Percentiles rank a stretch among this genome's conserved stretches.
Evolutionary conservation across 2,888 invertebrate genomes (phyloP).

Genomic region (Aquatica leii): DNA sequence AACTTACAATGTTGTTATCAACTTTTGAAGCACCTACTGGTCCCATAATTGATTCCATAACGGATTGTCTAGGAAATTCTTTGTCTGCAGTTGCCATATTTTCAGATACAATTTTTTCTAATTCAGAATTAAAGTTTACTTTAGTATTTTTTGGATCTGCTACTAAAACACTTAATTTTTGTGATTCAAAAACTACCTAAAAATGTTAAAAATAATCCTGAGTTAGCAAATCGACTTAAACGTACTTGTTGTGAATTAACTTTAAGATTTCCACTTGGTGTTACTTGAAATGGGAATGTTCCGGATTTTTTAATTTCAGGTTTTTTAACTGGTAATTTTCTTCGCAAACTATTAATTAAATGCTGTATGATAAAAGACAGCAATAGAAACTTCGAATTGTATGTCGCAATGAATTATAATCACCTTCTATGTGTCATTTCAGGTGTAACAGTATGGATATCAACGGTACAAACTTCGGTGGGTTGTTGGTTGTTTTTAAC

Average conservation of each 20-base stretch:
- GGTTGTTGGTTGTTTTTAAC: background rate
- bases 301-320: constrained; percentile 40
- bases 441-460: constrained; percentile 22
- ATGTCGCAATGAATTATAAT: constrained; percentile 22
- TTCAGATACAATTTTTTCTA: constrained; percentile 13
- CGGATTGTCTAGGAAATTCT: constrained; percentile 47
- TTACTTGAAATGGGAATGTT: constrained; percentile 71
- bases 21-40: constrained; percentile 44
- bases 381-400: constrained; percentile 21
- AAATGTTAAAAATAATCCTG: background rate
- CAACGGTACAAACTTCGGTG: constrained; percentile 12
- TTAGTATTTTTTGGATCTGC: constrained; percentile 73
- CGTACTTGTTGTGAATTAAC: constrained; percentile 72
- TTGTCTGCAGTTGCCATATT: constrained; percentile 28
- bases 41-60: constrained; percentile 54
- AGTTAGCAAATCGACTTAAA: background rate
- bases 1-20: background rate
- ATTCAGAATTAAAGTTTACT: constrained; percentile 64
- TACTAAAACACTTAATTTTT: constrained; percentile 72
- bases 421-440: constrained; percentile 31
- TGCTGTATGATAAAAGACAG: constrained; percentile 31
- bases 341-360: constrained; percentile 45
- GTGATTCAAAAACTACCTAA: constrained; percentile 74
- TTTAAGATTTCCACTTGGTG: constrained; percentile 75
- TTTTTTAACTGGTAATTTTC: constrained; percentile 26